Conservation (phyloP, 2,888 invertebrate species). For the Coleophora deauratella region DNA sequence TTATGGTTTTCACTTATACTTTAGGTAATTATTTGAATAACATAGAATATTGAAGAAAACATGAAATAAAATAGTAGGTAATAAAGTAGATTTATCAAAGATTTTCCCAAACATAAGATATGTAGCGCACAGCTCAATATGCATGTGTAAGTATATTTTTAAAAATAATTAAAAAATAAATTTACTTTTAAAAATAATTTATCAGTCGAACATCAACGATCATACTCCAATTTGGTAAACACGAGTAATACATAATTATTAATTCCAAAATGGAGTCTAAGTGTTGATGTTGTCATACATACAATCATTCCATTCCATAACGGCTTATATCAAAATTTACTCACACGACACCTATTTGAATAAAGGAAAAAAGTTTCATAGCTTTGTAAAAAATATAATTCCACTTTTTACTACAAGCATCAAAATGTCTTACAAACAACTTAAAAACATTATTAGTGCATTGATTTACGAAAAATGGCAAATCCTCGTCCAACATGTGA, state of each 20-base stretch:
- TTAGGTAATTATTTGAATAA: conserved; percentile 6
- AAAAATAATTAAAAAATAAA: no score
- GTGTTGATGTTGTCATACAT: conserved; percentile 40
- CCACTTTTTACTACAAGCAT: neutral
- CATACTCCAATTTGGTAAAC: conserved; percentile 38
- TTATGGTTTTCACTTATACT: conserved; percentile 9
- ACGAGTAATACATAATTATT: conserved; percentile 6
- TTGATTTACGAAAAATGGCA: no score
- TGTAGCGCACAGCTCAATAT: conserved; percentile 9
- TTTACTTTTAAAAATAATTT: conserved; percentile 3
- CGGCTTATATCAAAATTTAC: neutral
- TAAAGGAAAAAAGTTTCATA: conserved; percentile 10
- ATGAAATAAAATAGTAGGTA: conserved; percentile 17
- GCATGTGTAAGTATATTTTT: no score
- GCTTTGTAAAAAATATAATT: neutral
- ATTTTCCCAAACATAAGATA: conserved; percentile 10
- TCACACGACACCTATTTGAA: neutral
- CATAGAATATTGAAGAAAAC: conserved; percentile 7
- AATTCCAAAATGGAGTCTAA: conserved; percentile 28
- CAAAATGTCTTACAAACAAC: no score
- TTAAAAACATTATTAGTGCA: no score
- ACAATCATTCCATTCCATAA: conserved; percentile 19
- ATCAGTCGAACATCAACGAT: conserved; percentile 47
- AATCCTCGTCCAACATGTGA: no score
- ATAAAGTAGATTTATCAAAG: conserved; percentile 17